Evolutionary conservation across 2,113 vertebrate species (phyloP), one percentile per base, ranked within the genome.

Genomic region (Psilopsiagon aymara): DNA sequence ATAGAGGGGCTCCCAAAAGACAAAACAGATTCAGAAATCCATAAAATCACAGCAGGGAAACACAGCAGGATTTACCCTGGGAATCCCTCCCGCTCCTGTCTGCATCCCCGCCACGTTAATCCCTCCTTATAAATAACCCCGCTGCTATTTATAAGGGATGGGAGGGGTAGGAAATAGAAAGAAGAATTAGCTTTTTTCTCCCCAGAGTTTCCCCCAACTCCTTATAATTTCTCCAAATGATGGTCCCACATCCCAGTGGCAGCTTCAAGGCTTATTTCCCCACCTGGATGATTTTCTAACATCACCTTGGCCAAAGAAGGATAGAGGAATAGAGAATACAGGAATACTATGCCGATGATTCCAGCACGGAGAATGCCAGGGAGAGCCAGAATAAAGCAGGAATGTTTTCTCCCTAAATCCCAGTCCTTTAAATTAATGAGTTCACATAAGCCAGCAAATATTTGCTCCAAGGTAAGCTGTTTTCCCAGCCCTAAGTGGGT

Each of bases 221-320:
- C 63, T 41, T 25, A 21, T 21, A 41, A 59, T 52, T 37, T 84
- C 60, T 74, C 52, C 82, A 15, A 24, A 17, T 3, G 0, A 44
- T 0, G 1, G 28, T 16, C 28, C 27, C 20, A 2, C 16, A 17
- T 20, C 52, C 74, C 41, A 27, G 1, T 18, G 0, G 27, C 1
- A 1, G 6, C 10, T 55, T 27, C 73, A 13, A 62, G 31, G 35
- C 13, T 57, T 17, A 35, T 71, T 66, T 29, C 52, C 11, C 18
- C 66, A 60, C 60, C 67, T 33, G 52, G 39, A 17, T 28, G 21
- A 31, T 49, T 73, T 47, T n/a, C 43, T 28, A 16, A 25, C 67
- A 24, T 33, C n/a, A 20, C 57, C 21, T 66, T 4, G 15, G 37
- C 37, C 44, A n/a, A 71, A 59, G 75, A 60, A 71, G 31, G 11